Evolutionary conservation across 2,797 vertebrate genomes (phyloP), one percentile per base, ranked within the genome.

Genomic region (Muraenolepis orangiensis): DNA sequence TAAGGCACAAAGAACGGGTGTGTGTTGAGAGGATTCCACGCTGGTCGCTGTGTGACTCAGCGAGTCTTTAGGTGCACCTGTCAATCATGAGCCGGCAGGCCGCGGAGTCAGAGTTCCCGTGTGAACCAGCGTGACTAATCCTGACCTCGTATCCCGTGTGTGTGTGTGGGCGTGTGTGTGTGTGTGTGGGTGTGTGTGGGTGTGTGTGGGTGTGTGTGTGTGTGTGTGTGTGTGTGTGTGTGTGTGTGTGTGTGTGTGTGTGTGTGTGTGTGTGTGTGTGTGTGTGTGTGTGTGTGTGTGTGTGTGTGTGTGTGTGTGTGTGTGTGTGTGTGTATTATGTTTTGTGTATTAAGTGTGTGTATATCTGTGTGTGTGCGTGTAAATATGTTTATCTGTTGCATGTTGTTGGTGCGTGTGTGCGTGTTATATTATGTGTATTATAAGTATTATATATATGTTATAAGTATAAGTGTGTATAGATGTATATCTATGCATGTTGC

Each of bases 31-130:
- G 2, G 74, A 76, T 79, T n/a, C 78, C 70, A 72, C 67, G 66
- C 73, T 76, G 76, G 16, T 72, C 8, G 5, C 30, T 71, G 68
- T 71, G 72, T 87, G 85, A 87, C 79, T 89, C 81, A 90, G n/a
- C n/a, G n/a, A n/a, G n/a, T n/a, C n/a, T n/a, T n/a, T n/a, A n/a
- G n/a, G n/a, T n/a, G n/a, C n/a, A n/a, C n/a, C n/a, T n/a, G n/a
- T n/a, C n/a, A n/a, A n/a, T n/a, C n/a, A n/a, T n/a, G n/a, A n/a
- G n/a, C n/a, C n/a, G n/a, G n/a, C n/a, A n/a, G n/a, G n/a, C n/a
- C n/a, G n/a, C n/a, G n/a, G n/a, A n/a, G n/a, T n/a, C n/a, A 70
- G 81, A 83, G 77, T 68, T 77, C 77, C 29, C 34, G 23, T 76
- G 72, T 51, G 31, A 29, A 18, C 20, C 18, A 26, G 46, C 79